Conservation (phyloP, 1,140 invertebrate genomes). For the Cylas formicarius region DNA sequence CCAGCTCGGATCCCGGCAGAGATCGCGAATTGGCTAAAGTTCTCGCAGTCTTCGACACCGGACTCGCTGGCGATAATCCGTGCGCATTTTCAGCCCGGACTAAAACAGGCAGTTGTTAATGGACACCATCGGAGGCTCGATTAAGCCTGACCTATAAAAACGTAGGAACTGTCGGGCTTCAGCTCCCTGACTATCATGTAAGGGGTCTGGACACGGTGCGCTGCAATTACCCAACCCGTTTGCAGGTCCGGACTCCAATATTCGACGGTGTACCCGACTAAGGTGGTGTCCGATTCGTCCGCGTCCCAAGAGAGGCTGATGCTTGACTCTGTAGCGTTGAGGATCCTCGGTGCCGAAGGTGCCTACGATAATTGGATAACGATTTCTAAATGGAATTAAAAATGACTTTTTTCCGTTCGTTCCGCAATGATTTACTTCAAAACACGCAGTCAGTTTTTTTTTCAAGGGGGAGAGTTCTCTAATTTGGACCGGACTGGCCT, state of each 20-base stretch:
- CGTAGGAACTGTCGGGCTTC: constrained; percentile 73
- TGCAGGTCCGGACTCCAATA: constrained; percentile 79
- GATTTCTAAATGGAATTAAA: not conserved
- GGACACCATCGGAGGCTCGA: not conserved
- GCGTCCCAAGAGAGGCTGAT: constrained; percentile 73
- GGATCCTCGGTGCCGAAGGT: constrained; percentile 61
- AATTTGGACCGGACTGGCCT: too few species aligned
- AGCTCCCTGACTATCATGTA: constrained; percentile 63
- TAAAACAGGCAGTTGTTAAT: not conserved
- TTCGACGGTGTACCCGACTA: constrained; percentile 69
- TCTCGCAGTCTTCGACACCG: constrained; percentile 55
- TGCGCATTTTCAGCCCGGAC: constrained; percentile 83
- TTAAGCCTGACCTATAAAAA: constrained; percentile 55
- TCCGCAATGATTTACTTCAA: too few species aligned
- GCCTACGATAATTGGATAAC: constrained; percentile 42
- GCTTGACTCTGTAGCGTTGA: constrained; percentile 70
- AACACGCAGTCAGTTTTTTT: constrained; percentile 1
- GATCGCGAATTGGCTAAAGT: constrained; percentile 60
- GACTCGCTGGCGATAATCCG: constrained; percentile 65
- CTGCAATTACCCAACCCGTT: constrained; percentile 71
- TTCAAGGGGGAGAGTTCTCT: too few species aligned
- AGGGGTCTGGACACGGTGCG: constrained; percentile 59
- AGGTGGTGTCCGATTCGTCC: constrained; percentile 31
- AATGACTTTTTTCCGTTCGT: too few species aligned
- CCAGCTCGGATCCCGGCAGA: constrained; percentile 69